Evolutionary conservation across 2,797 vertebrate genomes (phyloP).

Genomic region (Phrynocephalus forsythii): DNA sequence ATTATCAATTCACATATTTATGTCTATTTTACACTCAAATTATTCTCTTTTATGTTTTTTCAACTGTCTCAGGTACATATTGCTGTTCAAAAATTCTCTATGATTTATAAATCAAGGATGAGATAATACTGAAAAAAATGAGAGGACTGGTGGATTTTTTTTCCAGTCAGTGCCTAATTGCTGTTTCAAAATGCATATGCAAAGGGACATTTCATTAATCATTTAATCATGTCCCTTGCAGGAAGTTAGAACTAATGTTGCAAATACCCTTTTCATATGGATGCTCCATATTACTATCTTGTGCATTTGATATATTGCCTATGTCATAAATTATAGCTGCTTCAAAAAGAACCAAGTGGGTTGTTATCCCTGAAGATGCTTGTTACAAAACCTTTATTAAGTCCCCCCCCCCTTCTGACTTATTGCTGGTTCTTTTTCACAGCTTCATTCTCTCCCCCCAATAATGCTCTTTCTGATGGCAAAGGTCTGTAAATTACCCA

Average conservation of each 20-base stretch:
- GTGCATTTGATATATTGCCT: slow-evolving; percentile 98
- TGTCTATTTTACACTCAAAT: slow-evolving; percentile 86
- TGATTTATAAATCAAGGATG: slow-evolving; percentile 96
- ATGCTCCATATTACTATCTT: slow-evolving; percentile 98
- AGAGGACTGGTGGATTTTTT: slow-evolving; percentile 88
- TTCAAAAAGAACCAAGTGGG: slow-evolving; percentile 91
- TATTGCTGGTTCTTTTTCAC: slow-evolving; percentile 85
- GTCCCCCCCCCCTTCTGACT: slow-evolving; percentile 81
- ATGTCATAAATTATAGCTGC: slow-evolving; percentile 99
- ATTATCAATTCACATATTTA: slow-evolving; percentile 89
- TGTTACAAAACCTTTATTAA: slow-evolving; percentile 93
- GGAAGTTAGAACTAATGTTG: slow-evolving; percentile 99
- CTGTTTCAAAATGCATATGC: slow-evolving; percentile 99
- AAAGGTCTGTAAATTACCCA: slow-evolving; percentile 86
- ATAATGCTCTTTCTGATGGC: slow-evolving; percentile 81
- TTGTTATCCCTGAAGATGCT: slow-evolving; percentile 93
- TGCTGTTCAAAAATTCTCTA: slow-evolving; percentile 90
- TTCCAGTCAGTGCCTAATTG: slow-evolving; percentile 96
- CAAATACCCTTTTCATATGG: slow-evolving; percentile 99
- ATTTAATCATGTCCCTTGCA: slow-evolving; percentile 99
- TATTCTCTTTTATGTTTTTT: slow-evolving; percentile 90
- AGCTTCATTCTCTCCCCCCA: slow-evolving; percentile 80
- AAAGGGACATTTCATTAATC: slow-evolving; percentile 99
- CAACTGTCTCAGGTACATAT: slow-evolving; percentile 88
- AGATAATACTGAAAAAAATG: slow-evolving; percentile 89